phyloP scores from a whole-genome alignment of 2,113 vertebrate species.

The Ia io region DNA sequence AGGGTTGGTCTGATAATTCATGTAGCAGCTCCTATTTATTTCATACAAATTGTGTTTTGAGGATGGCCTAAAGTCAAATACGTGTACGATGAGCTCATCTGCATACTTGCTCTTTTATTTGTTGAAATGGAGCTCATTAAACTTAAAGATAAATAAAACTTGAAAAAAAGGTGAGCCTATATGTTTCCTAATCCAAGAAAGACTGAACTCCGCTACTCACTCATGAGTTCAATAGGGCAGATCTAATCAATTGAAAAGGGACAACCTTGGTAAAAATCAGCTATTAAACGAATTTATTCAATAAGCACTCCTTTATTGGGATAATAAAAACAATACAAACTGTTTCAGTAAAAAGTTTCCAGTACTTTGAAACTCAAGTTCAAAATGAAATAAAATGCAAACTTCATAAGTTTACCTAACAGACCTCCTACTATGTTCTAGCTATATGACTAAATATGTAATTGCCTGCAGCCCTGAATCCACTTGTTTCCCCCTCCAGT shows the following conservation, averaged over 20 bases:
- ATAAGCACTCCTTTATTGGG: neutral
- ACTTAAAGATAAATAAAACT: neutral
- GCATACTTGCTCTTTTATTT: neutral
- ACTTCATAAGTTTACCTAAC: neutral
- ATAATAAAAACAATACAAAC: neutral
- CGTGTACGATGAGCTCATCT: neutral
- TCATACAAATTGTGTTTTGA: neutral
- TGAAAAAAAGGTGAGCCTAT: too few species aligned
- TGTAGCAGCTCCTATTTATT: neutral
- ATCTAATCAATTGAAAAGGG: neutral
- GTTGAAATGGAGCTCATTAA: constrained; percentile 28
- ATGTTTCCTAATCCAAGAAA: neutral
- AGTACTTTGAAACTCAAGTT: neutral
- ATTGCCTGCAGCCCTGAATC: neutral
- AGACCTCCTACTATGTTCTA: neutral
- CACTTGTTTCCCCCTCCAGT: neutral
- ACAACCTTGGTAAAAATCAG: neutral
- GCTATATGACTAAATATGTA: neutral
- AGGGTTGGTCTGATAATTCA: neutral
- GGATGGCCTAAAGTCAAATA: neutral
- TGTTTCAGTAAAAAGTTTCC: neutral
- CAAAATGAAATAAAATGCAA: constrained; percentile 16
- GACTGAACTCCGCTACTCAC: neutral
- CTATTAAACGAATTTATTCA: neutral
- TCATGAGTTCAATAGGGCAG: neutral